Conservation (phyloP, 2,888 invertebrate genomes). For the Neoscelio sp. region DNA sequence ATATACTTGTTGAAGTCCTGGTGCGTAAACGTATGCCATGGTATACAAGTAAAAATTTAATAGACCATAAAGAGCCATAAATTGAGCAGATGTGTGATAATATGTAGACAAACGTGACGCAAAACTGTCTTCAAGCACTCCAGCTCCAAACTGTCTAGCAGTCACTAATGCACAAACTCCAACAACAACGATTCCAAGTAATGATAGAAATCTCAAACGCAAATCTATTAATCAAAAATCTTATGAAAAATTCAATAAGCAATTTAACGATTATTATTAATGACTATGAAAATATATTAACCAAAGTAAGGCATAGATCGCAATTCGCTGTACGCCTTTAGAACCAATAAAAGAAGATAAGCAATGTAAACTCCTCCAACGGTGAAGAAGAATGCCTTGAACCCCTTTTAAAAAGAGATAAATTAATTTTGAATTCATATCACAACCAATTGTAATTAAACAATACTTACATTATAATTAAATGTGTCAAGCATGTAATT, state of each 20-base stretch:
- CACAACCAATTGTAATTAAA: no score
- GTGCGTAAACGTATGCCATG: conserved; percentile 97
- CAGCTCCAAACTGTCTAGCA: conserved; percentile 93
- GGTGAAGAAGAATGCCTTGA: conserved; percentile 95
- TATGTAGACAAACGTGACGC: conserved; percentile 94
- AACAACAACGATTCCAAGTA: conserved; percentile 92
- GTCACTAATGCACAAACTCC: conserved; percentile 90
- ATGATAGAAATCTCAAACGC: conserved; percentile 94
- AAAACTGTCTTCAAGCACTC: conserved; percentile 96
- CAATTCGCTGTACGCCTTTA: conserved; percentile 96
- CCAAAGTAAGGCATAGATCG: conserved; percentile 99
- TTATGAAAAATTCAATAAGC: not conserved
- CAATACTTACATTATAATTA: conserved; percentile 93
- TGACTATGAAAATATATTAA: conserved; percentile 83
- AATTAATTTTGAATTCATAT: conserved; percentile 35
- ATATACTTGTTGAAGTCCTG: conserved; percentile 91
- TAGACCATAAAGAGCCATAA: conserved; percentile 97
- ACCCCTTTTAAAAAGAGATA: conserved; percentile 86
- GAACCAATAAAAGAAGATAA: conserved; percentile 92
- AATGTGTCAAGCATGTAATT: conserved; percentile 93
- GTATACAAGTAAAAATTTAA: conserved; percentile 97
- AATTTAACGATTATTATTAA: not conserved
- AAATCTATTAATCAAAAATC: conserved; percentile 88
- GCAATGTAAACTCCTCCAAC: conserved; percentile 93
- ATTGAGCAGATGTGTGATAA: conserved; percentile 96